Evolutionary conservation across 2,113 vertebrate genomes (phyloP), one percentile per base, ranked within the genome.

Genomic region (Chrysemys picta): DNA sequence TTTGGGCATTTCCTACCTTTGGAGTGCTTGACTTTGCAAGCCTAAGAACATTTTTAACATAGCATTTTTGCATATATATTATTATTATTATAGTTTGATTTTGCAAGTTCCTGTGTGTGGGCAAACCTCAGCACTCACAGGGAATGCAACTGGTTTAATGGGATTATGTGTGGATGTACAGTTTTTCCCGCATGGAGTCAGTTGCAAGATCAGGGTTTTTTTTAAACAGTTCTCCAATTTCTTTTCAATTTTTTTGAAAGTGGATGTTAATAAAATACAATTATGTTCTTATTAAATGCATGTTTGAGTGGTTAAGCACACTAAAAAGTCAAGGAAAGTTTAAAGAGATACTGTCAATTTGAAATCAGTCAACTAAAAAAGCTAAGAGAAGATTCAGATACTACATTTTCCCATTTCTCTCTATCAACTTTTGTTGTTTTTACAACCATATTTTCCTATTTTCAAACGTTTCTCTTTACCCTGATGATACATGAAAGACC

Each of bases 131-230:
- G 11, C 19, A 27, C 78, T 89, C 84, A 79, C 72, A 62, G 2
- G 29, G 29, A 13, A 42, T 9, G 12, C 65, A 91, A 10, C 4
- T 83, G 62, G 84, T 88, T 91, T 80, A 49, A 76, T 4, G 17
- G 56, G 22, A 76, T 27, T 8, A 27, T 13, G 79, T 1, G 21
- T 22, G 62, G 88, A 85, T 83, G 80, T 11, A 65, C 79, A 82
- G 86, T 5, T 53, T 25, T 81, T 79, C 17, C 31, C 0, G 1
- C 0, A 1, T 10, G 7, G 17, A 84, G 90, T 1, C 25, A 1
- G 11, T 25, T 76, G 72, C 21, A 84, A 56, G n/a, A 59, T 50
- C 59, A 76, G 42, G 7, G 31, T 13, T 14, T 62, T 31, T 29
- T 78, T 80, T 50, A 59, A 2, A 49, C 0, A 38, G 21, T 78